These are phyloP conservation scores for Bothrops jararaca DNA, from an alignment of 2,113 vertebrate genomes.

Conservation along the genomic window DNA sequence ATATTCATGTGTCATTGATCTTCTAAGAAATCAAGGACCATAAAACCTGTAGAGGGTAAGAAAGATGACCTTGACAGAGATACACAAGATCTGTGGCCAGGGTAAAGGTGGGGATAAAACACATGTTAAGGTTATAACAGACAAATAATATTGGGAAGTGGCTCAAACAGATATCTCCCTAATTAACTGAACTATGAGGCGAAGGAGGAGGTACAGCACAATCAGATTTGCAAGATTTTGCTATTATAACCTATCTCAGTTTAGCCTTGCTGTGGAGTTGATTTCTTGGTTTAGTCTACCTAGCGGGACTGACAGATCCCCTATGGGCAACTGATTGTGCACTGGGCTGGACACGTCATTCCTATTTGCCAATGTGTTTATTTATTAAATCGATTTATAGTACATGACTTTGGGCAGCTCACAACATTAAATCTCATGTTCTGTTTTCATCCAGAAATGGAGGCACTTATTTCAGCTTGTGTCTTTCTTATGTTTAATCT, in stretches of 20 bases:
- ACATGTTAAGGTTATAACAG: neutral
- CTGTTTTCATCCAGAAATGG: neutral
- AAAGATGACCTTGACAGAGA: neutral
- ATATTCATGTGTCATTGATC: neutral
- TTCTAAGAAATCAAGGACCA: conserved; percentile 26
- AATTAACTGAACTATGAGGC: neutral
- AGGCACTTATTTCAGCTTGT: neutral
- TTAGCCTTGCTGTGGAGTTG: neutral
- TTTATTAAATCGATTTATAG: neutral
- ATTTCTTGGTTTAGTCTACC: neutral
- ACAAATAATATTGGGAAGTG: neutral
- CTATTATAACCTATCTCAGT: neutral
- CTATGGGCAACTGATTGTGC: neutral
- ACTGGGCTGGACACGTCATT: neutral
- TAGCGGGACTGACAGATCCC: neutral
- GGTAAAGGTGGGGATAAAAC: neutral
- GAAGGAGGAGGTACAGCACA: neutral
- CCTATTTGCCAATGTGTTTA: neutral
- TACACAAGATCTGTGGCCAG: neutral
- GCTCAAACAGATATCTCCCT: neutral
- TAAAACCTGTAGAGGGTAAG: conserved; percentile 4
- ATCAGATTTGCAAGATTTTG: neutral
- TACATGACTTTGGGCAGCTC: neutral
- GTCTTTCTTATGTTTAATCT: no score
- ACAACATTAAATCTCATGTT: neutral